Percentiles rank a stretch among this genome's conserved stretches.
phyloP scores from a whole-genome alignment of 2,797 vertebrate species.

The Coluber constrictor region DNA sequence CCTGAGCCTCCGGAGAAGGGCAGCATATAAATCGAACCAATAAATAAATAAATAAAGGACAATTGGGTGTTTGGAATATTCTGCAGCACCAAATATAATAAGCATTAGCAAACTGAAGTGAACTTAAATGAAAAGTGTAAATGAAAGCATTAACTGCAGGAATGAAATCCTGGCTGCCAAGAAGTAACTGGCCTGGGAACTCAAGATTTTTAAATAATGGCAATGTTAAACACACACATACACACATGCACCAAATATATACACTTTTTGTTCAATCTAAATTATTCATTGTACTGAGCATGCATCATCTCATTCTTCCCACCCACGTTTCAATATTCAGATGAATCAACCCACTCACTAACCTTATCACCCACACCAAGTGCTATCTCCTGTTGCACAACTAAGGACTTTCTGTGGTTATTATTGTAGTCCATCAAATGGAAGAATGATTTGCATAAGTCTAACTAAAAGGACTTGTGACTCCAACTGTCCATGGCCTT shows the following conservation, averaged over 20 bases:
- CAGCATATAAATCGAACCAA: too few relatives aligned
- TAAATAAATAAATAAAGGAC: background rate
- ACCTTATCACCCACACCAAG: background rate
- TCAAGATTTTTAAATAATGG: background rate
- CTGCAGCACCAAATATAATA: background rate
- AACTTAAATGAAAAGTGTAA: background rate
- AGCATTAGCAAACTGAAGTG: background rate
- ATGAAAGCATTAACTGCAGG: background rate
- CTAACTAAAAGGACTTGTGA: background rate
- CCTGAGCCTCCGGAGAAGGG: too few relatives aligned
- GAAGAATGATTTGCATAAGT: background rate
- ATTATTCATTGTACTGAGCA: background rate
- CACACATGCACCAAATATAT: background rate
- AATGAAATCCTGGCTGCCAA: background rate
- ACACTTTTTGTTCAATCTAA: background rate
- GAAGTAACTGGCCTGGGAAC: background rate
- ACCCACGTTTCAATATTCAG: background rate
- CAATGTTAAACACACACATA: background rate
- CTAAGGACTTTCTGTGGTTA: background rate
- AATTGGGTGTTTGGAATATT: background rate
- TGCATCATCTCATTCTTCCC: background rate
- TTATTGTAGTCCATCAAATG: background rate
- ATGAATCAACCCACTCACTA: background rate
- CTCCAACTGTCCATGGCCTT: background rate
- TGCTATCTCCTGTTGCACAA: background rate